Evolutionary conservation across 2,888 invertebrate genomes (phyloP), one percentile per base, ranked within the genome.

Genomic region (Leucophenga maculata): DNA sequence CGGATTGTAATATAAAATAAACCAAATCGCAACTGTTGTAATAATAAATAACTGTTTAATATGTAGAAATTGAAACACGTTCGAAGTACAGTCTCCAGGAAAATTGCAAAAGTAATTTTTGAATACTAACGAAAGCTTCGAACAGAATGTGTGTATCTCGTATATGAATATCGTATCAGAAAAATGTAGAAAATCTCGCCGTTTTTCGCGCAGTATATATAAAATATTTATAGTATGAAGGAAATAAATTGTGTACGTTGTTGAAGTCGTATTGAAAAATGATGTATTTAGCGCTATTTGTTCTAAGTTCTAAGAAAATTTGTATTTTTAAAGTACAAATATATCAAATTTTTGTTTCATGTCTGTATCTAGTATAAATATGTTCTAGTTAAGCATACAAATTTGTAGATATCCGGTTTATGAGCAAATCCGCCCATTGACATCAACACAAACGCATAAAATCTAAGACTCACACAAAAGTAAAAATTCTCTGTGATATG

Each of bases 51-150:
- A 31, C n/a, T n/a, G n/a, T n/a, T n/a, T n/a, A 65, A 60, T 50
- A 64, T 68, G 70, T 75, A 74, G 84, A 85, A 88, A 88, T 87
- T 88, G 87, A 88, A 88, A 87, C 88, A 88, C 80, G 87, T 88
- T 88, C 88, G 88, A 88, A 86, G 78, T 74, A 75, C 67, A 22
- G 65, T 72, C 69, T 22, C 22, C 71, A 48, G 68, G 66, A 71
- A 70, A 68, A 67, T 69, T 39, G 65, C 31, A 55, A 68, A 72
- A 69, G 68, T 67, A 70, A 75, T 66, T 72, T 39, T 39, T 39
- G 39, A 6, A 39, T 39, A 70, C 60, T 68, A 59, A 62, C 72
- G 69, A 72, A 71, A 68, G 39, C 39, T 39, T 39, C 39, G 39
- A 39, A 39, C 39, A 39, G 39, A 39, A 39, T 39, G 39, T 39